phyloP scores from a whole-genome alignment of 2,797 vertebrate species.

The Onychomys torridus region DNA sequence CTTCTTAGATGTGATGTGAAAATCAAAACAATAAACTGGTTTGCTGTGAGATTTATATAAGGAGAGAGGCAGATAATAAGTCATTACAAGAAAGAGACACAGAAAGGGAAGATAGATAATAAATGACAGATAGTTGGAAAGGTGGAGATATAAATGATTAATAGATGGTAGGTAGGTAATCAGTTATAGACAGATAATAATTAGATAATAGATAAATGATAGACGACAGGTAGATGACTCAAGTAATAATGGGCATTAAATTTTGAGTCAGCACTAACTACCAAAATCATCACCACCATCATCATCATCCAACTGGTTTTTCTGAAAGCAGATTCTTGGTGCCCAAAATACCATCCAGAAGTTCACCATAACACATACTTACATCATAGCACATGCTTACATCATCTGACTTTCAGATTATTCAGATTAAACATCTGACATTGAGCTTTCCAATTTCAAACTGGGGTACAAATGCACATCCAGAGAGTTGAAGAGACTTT shows the following conservation, averaged over 20 bases:
- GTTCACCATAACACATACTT: neutral
- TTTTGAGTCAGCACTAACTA: neutral
- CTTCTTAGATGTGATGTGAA: neutral
- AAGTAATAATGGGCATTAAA: neutral
- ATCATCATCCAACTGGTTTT: neutral
- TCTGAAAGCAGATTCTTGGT: neutral
- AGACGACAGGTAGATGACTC: neutral
- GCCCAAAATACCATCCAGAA: neutral
- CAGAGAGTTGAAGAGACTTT: neutral
- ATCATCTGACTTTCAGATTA: constrained; percentile 7
- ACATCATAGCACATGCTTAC: neutral
- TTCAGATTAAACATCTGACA: neutral
- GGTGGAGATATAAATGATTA: neutral
- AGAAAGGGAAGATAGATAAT: neutral
- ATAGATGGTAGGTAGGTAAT: neutral
- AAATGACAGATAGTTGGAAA: neutral
- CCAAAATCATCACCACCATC: neutral
- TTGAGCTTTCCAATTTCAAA: neutral
- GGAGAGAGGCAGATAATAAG: neutral
- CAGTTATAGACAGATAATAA: neutral
- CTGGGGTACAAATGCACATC: neutral
- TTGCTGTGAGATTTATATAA: constrained; percentile 10
- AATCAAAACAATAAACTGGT: neutral
- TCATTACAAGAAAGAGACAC: neutral
- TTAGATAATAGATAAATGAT: neutral